Conservation (phyloP, 1,140 invertebrate species). For the Diuraphis noxia region DNA sequence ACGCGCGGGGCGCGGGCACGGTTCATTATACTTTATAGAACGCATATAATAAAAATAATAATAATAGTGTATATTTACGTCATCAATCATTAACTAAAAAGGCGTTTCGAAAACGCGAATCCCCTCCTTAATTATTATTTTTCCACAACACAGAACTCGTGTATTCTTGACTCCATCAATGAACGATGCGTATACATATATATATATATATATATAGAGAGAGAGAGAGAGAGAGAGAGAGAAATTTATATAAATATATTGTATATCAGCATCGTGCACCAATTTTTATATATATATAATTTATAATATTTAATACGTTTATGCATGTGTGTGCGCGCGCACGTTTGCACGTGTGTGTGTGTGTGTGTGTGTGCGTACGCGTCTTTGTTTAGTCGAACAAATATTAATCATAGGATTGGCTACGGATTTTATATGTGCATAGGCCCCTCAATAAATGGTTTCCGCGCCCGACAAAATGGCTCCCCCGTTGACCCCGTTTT, state of each 20-base stretch:
- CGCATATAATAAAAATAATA: background rate
- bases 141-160: constrained; percentile 22
- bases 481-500: constrained; percentile 41
- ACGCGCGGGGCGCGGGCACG: background rate
- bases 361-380: background rate
- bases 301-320: background rate
- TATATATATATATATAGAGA: background rate
- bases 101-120: constrained; percentile 32
- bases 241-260: background rate
- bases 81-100: constrained; percentile 40
- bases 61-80: background rate
- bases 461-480: constrained; percentile 39
- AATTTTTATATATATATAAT: background rate
- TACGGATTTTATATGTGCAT: constrained; percentile 4
- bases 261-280: background rate
- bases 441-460: background rate
- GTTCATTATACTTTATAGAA: background rate
- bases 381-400: constrained; percentile 47
- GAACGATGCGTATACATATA: background rate
- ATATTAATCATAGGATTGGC: constrained; percentile 53
- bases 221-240: too few species aligned
- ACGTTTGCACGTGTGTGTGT: background rate
- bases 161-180: constrained; percentile 12
- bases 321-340: background rate
- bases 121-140: constrained; percentile 27